Evolutionary conservation across 2,888 invertebrate genomes (phyloP).

Genomic region (Himalopsyche japonica): DNA sequence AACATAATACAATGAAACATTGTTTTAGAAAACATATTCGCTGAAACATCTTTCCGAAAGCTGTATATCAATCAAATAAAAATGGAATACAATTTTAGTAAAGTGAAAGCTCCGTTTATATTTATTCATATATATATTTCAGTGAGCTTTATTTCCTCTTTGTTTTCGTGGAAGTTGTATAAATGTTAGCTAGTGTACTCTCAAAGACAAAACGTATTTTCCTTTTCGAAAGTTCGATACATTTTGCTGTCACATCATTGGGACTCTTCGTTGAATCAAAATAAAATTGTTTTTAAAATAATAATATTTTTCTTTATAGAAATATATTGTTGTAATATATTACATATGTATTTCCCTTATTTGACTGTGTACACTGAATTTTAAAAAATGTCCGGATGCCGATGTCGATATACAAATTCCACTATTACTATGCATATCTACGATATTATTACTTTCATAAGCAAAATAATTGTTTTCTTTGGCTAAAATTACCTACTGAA

Average conservation of each 20-base stretch:
- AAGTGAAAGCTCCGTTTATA: not conserved
- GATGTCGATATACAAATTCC: no score
- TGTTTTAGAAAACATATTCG: not conserved
- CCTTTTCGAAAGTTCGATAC: constrained; percentile 8
- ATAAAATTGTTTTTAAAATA: constrained; percentile 4
- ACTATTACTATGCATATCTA: no score
- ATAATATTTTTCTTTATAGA: not conserved
- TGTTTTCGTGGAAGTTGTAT: not conserved
- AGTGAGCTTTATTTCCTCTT: not conserved
- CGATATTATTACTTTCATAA: no score
- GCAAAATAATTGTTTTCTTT: no score
- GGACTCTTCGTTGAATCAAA: constrained; percentile 15
- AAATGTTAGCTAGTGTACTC: not conserved
- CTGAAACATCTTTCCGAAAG: not conserved
- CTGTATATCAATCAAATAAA: not conserved
- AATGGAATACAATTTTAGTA: not conserved
- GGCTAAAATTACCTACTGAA: no score
- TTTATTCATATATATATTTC: not conserved
- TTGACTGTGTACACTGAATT: no score
- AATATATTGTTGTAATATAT: not conserved
- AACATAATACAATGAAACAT: not conserved
- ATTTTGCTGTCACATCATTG: constrained; percentile 18
- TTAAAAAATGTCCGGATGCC: no score
- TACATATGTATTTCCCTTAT: not conserved
- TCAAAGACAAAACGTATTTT: constrained; percentile 1